Evolutionary conservation across 2,888 invertebrate species (phyloP).

Genomic region (Ferrisia virgata): DNA sequence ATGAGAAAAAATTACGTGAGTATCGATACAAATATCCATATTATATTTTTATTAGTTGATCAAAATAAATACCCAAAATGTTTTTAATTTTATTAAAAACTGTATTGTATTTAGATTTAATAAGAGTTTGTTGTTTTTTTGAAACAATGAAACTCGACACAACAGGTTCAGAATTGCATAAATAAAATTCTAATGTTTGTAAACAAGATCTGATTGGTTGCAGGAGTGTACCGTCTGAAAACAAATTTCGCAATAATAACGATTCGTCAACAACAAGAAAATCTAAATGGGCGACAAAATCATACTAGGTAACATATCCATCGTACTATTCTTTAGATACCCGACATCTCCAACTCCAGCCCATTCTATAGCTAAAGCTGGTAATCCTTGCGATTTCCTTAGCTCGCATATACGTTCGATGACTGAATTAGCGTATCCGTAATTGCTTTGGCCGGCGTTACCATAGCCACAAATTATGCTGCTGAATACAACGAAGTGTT

Average conservation of each 20-base stretch:
- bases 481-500: constrained; percentile 47
- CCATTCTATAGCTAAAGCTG: constrained; percentile 49
- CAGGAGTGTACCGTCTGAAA: constrained; percentile 70
- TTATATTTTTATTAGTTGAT: not conserved
- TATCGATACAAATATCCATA: not conserved
- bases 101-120: not conserved
- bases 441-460: constrained; percentile 47
- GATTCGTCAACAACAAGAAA: not conserved
- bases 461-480: constrained; percentile 48
- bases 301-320: not conserved
- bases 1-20: not conserved
- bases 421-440: constrained; percentile 48
- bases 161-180: constrained; percentile 64
- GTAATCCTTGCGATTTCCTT: constrained; percentile 43
- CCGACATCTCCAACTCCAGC: constrained; percentile 42
- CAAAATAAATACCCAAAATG: constrained; percentile 53
- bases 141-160: constrained; percentile 54
- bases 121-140: not conserved
- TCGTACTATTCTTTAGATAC: constrained; percentile 55
- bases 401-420: constrained; percentile 48
- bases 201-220: constrained; percentile 82
- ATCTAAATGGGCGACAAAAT: not conserved
- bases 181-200: constrained; percentile 62
- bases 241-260: not conserved
- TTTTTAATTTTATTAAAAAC: constrained; percentile 53